Base-by-base conservation (phyloP, 1,140 invertebrate genomes). In the Aricia agestis region DNA sequence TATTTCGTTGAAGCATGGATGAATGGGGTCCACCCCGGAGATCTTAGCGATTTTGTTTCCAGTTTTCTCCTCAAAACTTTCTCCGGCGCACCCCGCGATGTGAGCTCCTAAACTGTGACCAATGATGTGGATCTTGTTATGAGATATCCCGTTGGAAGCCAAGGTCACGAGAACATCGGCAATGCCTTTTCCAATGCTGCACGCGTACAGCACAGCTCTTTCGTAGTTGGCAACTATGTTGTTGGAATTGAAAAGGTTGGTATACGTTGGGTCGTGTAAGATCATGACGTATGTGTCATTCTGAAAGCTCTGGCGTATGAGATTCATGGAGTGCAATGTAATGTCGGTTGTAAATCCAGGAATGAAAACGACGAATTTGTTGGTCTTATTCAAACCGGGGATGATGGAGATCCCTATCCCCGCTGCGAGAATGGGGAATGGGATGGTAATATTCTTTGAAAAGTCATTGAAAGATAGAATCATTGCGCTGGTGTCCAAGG, bases 361-460 rank as follows among this genome's bases (percentile, higher is more conserved):
- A 10, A 63, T 13, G 59, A 63, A 63, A 10, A 63, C 59, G 18
- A 63, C 59, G 18, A 63, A 63, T 63, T 63, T 63, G 59, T 19
- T 19, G 59, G 17, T 63, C 10, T 19, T 63, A 1, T 19, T 63
- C 18, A 63, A 17, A 1, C 17, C 17, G 9, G 59, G 59, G 19
- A 63, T 0, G 4, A 4, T 2, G 59, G 19, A 25, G 17, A 63
- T 63, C 1, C 19, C 59, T 2, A 11, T 63, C 2, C 18, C 17
- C 1, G 59, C 59, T 19, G 59, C 18, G 10, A 11, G 9, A 7
- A 63, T 63, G 18, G 19, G 17, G 59, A 63, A 63, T 25, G 17
- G 10, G 2, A 25, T 25, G 10, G 3, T 17, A 13, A 19, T 11
- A 7, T 63, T 25, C 2, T 63, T 18, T 0, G 59, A 18, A 11